Conservation (phyloP, 2,888 invertebrate species). For the Drosophila mimetica region DNA sequence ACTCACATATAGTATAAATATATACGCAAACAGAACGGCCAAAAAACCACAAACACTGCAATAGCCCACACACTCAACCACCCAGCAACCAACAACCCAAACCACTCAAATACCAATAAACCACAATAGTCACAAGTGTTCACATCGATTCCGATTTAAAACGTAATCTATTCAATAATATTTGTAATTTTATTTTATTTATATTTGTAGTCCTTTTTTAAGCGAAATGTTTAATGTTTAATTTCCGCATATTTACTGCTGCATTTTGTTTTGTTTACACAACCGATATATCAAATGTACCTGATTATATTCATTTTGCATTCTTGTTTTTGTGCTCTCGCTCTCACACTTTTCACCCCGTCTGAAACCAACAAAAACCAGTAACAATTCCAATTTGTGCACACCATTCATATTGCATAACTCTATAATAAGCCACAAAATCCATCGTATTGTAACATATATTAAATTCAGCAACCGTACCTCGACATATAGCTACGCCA, state of each 20-base stretch:
- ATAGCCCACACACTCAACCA: constrained; percentile 64
- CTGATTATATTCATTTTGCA: constrained; percentile 80
- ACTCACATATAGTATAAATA: constrained; percentile 30
- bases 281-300: constrained; percentile 80
- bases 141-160: constrained; percentile 64
- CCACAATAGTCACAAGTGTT: constrained; percentile 76
- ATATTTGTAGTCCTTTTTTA: constrained; percentile 22
- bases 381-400: constrained; percentile 19
- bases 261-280: constrained; percentile 63
- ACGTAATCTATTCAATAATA: constrained; percentile 50
- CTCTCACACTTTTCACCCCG: constrained; percentile 32
- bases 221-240: constrained; percentile 47
- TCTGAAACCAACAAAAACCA: constrained; percentile 2
- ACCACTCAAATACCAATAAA: constrained; percentile 35
- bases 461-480: constrained; percentile 67
- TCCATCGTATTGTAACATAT: constrained; percentile 43
- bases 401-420: constrained; percentile 15
- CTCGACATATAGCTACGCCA: constrained; percentile 58
- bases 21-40: constrained; percentile 45
- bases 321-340: constrained; percentile 60
- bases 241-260: constrained; percentile 57
- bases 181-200: constrained; percentile 51
- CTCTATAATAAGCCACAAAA: constrained; percentile 37
- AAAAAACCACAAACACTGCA: constrained; percentile 56
- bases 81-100: constrained; percentile 41